These are phyloP conservation scores for Polymixis flavicincta DNA, from an alignment of 2,888 invertebrate genomes.

Conservation along the genomic window DNA sequence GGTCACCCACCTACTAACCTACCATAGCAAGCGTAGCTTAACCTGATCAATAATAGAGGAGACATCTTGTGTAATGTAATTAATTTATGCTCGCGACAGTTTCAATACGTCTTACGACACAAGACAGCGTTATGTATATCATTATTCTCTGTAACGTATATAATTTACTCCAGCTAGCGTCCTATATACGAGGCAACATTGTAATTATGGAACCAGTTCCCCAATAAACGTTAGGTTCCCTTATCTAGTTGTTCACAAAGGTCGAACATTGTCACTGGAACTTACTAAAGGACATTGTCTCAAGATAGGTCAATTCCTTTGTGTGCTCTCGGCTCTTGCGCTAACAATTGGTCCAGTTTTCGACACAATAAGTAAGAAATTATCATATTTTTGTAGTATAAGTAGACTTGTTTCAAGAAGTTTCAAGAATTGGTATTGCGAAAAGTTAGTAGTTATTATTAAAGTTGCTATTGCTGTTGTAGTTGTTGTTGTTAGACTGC, in stretches of 20 bases:
- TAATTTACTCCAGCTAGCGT: slow-evolving; percentile 13
- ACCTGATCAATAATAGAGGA: too few species aligned
- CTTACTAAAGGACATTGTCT: slow-evolving; percentile 33
- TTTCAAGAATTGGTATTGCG: too few species aligned
- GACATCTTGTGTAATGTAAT: too few species aligned
- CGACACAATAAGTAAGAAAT: not conserved
- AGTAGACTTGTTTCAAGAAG: too few species aligned
- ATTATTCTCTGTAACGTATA: slow-evolving; percentile 8
- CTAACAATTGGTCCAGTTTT: slow-evolving; percentile 36
- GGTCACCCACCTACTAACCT: too few species aligned
- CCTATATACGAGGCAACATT: slow-evolving; percentile 23
- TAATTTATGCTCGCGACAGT: too few species aligned
- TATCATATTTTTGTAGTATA: not conserved
- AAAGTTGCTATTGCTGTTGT: too few species aligned
- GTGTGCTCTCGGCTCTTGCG: not conserved
- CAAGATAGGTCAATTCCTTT: slow-evolving; percentile 44
- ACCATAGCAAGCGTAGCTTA: too few species aligned
- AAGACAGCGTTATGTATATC: not conserved
- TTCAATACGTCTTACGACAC: not conserved
- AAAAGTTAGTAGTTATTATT: too few species aligned
- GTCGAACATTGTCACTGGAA: slow-evolving; percentile 44
- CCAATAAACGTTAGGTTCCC: slow-evolving; percentile 55
- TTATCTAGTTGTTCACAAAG: slow-evolving; percentile 57
- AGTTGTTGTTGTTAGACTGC: too few species aligned
- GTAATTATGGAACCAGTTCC: slow-evolving; percentile 55